Conservation (phyloP, 2,797 vertebrate species). For the Myotis planiceps region DNA sequence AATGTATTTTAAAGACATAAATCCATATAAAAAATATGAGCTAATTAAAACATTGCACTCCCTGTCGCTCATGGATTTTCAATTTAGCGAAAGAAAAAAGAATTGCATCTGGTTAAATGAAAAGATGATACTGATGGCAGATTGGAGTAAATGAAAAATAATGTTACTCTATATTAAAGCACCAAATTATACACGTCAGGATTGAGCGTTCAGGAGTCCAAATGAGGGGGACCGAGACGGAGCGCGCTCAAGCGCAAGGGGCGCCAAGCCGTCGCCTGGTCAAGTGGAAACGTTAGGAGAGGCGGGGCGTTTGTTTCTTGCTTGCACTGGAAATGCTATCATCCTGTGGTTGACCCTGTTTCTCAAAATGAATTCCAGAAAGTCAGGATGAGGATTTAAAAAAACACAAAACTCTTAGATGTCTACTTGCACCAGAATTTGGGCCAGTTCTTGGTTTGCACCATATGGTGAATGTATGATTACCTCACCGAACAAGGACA, state of each 20-base stretch:
- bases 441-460: background rate
- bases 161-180: slow-evolving; percentile 84
- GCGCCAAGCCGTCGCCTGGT: slow-evolving; percentile 57
- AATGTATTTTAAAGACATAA: slow-evolving; percentile 85
- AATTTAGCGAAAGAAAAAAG: slow-evolving; percentile 79
- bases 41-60: slow-evolving; percentile 86
- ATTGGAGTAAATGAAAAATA: slow-evolving; percentile 83
- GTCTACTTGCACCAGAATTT: background rate
- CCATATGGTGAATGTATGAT: accelerated
- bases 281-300: slow-evolving; percentile 55
- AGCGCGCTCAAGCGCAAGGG: background rate
- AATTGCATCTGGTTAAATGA: slow-evolving; percentile 84
- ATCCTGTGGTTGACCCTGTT: background rate
- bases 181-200: slow-evolving; percentile 76
- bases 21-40: slow-evolving; percentile 85
- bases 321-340: background rate
- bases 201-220: slow-evolving; percentile 66
- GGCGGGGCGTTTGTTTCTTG: background rate
- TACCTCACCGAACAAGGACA: background rate
- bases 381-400: background rate
- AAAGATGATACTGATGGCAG: slow-evolving; percentile 82
- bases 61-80: slow-evolving; percentile 83
- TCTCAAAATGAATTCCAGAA: background rate
- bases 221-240: slow-evolving; percentile 50
- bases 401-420: background rate